Evolutionary conservation across 2,888 invertebrate genomes (phyloP), one percentile per base, ranked within the genome.

Genomic region (Leptura quadrifasciata): DNA sequence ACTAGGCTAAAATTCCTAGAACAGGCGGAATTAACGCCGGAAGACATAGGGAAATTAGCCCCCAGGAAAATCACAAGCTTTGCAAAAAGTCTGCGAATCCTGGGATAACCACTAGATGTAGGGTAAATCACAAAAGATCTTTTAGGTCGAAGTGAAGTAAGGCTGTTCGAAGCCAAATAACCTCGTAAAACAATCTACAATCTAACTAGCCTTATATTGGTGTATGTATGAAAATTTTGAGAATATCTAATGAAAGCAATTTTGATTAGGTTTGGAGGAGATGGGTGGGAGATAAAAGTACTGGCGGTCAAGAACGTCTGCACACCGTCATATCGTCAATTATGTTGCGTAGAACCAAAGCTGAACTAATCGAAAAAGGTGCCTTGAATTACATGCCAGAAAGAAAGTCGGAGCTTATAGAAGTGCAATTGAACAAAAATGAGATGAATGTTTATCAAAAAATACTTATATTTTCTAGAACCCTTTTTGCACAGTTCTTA

Each of bases 281-380:
- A 76, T 98, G 97, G 95, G 96, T 98, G 69, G 95, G 96, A 85
- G 95, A 95, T 87, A 96, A 95, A 86, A 93, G 92, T 80, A 90
- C 92, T 47, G 94, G 95, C 58, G 96, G 96, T 0, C 93, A 93
- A 81, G 93, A 95, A 84, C 91, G 98, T 1, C 90, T 98, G n/a
- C 94, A 94, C 85, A 94, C 95, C 0, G 91, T 98, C 0, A 94
- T 97, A 89, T 96, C 96, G 75, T 93, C 94, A 5, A 86, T 99
- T 0, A 92, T 99, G 91, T 90, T 99, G 76, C 92, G 98, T 0
- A 91, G 99, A 58, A 98, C 98, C 0, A 99, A 99, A 88, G 90
- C 89, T 10, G 95, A 97, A 87, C 90, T 96, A 9, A 93, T 94
- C 83, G 89, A 90, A 63, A 89, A 90, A 10, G 95, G 95, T 0